Evolutionary conservation across 2,113 vertebrate genomes (phyloP), one percentile per base, ranked within the genome.

Genomic region (Pygoscelis antarcticus): DNA sequence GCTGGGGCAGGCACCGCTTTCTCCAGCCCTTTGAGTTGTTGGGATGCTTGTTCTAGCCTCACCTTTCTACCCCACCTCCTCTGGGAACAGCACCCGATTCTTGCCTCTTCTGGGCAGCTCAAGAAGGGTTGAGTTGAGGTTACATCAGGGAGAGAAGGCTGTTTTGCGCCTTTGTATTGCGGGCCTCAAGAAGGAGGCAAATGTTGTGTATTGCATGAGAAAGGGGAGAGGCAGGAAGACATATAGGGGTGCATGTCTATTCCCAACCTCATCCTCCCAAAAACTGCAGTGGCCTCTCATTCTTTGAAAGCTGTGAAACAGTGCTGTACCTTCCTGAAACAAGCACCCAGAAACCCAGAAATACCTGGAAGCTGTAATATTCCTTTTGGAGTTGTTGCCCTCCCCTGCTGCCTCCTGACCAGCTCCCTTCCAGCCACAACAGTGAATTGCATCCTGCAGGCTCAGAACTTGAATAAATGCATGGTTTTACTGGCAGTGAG

Each of bases 231-330:
- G 21, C 32, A n/a, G 29, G 11, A 92, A 83, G 18, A 52, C 3
- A 3, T 36, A 14, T 4, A 3, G 16, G 9, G 25, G 25, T 36
- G 22, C 3, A 2, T 3, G 0, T 55, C n/a, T 86, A 3, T 72
- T 83, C 30, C 16, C 23, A 81, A 1, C 10, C 36, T 69, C 26
- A 23, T 16, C 3, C 7, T 11, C 3, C 1, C 3, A 3, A 23
- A 83, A 86, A 40, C 0, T 34, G 8, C 44, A 86, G 58, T 47
- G 23, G 6, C 6, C 3, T 80, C 8, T 83, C 8, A 6, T 4
- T 60, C n/a, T 64, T 76, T 55, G 60, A 87, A 76, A 80, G 16
- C 16, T 91, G 27, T 62, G 42, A 78, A 87, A 42, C 27, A n/a
- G 10, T 32, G 49, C 23, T 58, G 6, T 34, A 40, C 40, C 25